Evolutionary conservation across 2,797 vertebrate species (phyloP), one percentile per base, ranked within the genome.

Genomic region (Salarias fasciatus): DNA sequence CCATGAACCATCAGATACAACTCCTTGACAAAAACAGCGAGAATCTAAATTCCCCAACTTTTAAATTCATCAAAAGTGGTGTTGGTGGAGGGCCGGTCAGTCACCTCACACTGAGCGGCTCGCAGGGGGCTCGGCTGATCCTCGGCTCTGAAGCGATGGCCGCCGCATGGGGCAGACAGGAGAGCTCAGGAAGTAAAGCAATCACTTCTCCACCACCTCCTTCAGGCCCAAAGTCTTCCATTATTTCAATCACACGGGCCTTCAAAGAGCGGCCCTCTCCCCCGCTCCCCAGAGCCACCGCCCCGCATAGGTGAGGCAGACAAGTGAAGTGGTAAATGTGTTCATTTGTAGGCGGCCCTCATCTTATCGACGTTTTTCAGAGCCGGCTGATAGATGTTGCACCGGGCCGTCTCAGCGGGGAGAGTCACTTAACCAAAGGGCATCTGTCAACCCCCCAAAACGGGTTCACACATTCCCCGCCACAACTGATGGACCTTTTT

Each of bases 401-500:
- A 38, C 1, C 1, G 33, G 53, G 45, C 61, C 9, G 46, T 51
- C 67, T 77, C 79, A 71, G 68, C 72, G 15, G 83, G 65, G 76
- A 75, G 48, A 75, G 56, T 87, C 79, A 75, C 72, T 82, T 80
- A 82, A 80, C 72, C 77, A 80, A 87, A 83, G 85, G 82, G 75
- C 80, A 87, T 83, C 80, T 80, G 82, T 83, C 82, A 78, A 47
- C 62, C 53, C 55, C 30, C n/a, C 14, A 56, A 75, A 77, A 72
- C 41, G 54, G 70, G 55, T 56, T 56, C 60, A 63, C 42, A 10
- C 69, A 29, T 75, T 77, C 38, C 35, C 44, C 65, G 54, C 50
- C 54, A 72, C 48, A 49, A 29, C 53, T 71, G 76, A 75, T 71
- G 45, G 65, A 72, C 67, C 53, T 59, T 64, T n/a, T 72, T 67